Evolutionary conservation across 2,113 vertebrate genomes (phyloP).

Genomic region (Pongo abelii): DNA sequence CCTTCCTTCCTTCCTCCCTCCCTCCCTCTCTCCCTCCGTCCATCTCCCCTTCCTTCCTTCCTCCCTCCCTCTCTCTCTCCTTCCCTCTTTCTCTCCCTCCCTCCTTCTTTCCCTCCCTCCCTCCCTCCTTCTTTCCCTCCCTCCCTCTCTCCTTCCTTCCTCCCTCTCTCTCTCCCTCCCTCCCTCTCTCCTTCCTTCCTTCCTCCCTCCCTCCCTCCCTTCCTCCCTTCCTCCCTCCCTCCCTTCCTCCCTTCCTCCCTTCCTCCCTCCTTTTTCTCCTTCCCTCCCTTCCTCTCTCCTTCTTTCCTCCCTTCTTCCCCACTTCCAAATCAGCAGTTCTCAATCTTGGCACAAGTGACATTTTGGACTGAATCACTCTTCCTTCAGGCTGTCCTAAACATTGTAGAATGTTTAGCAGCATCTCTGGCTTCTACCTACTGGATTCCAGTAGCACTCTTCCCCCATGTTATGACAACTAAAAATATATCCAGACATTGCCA

Average conservation of each 20-base stretch:
- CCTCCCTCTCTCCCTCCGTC: too few relatives aligned
- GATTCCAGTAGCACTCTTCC: neutral
- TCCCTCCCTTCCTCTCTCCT: neutral
- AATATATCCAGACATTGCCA: neutral
- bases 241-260: accelerated
- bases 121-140: accelerated
- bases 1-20: too few relatives aligned
- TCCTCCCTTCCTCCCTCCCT: accelerated
- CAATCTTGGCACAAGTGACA: neutral
- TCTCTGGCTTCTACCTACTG: neutral
- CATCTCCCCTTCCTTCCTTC: too few relatives aligned
- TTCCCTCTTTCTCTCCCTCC: too few relatives aligned
- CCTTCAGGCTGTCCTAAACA: neutral
- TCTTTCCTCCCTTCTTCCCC: neutral
- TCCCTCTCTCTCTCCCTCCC: accelerated
- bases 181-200: accelerated
- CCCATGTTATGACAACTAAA: neutral
- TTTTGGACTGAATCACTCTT: neutral
- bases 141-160: too few relatives aligned
- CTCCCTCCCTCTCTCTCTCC: accelerated
- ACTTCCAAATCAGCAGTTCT: neutral
- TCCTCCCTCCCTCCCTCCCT: accelerated
- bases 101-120: too few relatives aligned
- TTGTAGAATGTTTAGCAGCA: neutral
- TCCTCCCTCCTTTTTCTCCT: neutral